Conservation (phyloP, 2,113 vertebrate species). For the Platysternon megacephalum region DNA sequence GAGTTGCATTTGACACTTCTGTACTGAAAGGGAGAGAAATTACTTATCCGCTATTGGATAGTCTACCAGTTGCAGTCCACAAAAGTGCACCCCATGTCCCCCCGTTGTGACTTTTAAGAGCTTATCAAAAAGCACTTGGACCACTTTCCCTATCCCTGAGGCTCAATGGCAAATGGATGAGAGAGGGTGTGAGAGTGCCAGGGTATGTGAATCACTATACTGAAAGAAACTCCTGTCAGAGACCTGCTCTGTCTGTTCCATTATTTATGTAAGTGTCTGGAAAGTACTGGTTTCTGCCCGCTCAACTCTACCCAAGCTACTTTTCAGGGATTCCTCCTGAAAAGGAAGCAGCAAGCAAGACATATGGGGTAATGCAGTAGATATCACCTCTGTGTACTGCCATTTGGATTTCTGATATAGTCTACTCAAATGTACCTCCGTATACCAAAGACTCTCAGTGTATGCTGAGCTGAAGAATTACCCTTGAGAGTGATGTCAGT, state of each 20-base stretch:
- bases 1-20: not conserved
- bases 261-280: not conserved
- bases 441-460: not conserved
- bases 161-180: not conserved
- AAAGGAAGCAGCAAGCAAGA: not conserved
- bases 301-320: not conserved
- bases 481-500: not conserved
- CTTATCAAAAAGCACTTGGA: not conserved
- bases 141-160: not conserved
- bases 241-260: not conserved
- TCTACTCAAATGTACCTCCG: not conserved
- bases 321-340: not conserved
- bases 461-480: not conserved
- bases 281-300: not conserved
- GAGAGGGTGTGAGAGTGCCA: not conserved
- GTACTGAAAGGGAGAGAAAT: not conserved
- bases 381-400: not conserved
- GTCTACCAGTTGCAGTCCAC: not conserved
- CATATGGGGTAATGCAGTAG: rapidly evolving
- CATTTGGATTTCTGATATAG: not conserved
- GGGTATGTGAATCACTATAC: not conserved
- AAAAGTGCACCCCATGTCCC: not conserved
- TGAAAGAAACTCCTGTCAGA: not conserved
- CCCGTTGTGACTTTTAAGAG: not conserved
- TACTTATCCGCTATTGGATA: not conserved